Evolutionary conservation across 1,140 invertebrate species (phyloP).

Genomic region (Hyles vespertilio): DNA sequence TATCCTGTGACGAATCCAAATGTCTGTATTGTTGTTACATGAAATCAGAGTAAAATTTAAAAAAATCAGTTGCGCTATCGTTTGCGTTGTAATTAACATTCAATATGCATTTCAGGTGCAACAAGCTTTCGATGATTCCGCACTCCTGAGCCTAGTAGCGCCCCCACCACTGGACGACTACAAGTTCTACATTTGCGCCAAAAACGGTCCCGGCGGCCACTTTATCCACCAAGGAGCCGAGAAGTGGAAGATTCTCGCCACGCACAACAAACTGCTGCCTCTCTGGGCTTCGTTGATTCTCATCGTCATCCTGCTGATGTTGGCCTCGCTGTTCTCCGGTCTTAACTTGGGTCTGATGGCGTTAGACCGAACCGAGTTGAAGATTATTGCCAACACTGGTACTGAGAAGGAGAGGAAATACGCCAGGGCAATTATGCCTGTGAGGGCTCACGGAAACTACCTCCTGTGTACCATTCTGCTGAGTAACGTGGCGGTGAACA

Average conservation of each 20-base stretch:
- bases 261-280: constrained; percentile 83
- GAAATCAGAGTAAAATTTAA: too few relatives aligned
- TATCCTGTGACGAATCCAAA: too few relatives aligned
- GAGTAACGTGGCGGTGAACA: constrained; percentile 99
- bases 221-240: constrained; percentile 86
- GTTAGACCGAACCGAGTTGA: constrained; percentile 95
- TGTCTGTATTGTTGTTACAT: too few relatives aligned
- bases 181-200: constrained; percentile 82
- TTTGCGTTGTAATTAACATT: not conserved
- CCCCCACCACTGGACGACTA: constrained; percentile 74
- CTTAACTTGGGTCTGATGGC: constrained; percentile 98
- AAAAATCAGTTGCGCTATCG: too few relatives aligned
- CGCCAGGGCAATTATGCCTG: constrained; percentile 91
- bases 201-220: constrained; percentile 61
- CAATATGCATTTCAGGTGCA: constrained; percentile 29
- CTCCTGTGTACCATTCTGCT: constrained; percentile 95
- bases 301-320: constrained; percentile 85
- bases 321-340: constrained; percentile 96
- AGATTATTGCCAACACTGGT: constrained; percentile 93
- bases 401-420: constrained; percentile 87
- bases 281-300: constrained; percentile 86
- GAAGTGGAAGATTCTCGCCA: constrained; percentile 79
- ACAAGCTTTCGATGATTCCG: constrained; percentile 67
- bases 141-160: constrained; percentile 75
- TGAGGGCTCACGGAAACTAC: constrained; percentile 95